Evolutionary conservation across 2,113 vertebrate genomes (phyloP), one percentile per base, ranked within the genome.

Genomic region (Panthera uncia): DNA sequence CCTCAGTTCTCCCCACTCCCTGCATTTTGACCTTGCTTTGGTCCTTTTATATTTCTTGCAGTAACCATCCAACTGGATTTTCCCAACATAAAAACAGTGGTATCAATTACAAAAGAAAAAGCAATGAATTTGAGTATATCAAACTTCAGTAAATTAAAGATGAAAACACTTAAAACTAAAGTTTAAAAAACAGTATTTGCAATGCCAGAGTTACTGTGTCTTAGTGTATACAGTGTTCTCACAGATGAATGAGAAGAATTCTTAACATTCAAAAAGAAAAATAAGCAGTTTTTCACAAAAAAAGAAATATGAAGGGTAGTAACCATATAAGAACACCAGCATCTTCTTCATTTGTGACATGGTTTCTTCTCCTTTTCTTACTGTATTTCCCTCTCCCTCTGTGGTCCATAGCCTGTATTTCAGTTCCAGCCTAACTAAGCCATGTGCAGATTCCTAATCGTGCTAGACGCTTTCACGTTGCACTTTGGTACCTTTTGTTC

Each of bases 61-160:
- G 5, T 89, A 13, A 97, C 45, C 63, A 79, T 94, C 91, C 79
- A 96, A 1, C 36, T 82, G 19, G 18, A 89, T 96, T 81, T 95
- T 76, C 15, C 38, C 80, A 50, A 33, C 16, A 45, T 61, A 23
- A 76, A 92, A 93, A 90, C 36, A 81, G 48, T 91, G 29, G 16
- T 81, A 55, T 68, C 33, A 76, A 25, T 87, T 96, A 81, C 18
- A 61, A 82, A 87, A 87, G 29, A 21, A 89, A 48, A 92, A 36
- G 8, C 76, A 76, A 14, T 87, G 57, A 90, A 38, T 90, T 95
- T 86, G 52, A 93, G 48, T 84, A 1, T 52, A 27, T 88, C 65
- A 95, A 7, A 85, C 52, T 95, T 83, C 33, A 79, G 0, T 85
- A 94, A 87, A 23, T 71, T 50, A 50, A 69, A 80, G 14, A 61